A percentile compares a stretch with the other conserved stretches of the same genome.
These are phyloP conservation scores for Drosophila subpulchrella DNA, from an alignment of 1,140 invertebrate species.

Conservation along the genomic window DNA sequence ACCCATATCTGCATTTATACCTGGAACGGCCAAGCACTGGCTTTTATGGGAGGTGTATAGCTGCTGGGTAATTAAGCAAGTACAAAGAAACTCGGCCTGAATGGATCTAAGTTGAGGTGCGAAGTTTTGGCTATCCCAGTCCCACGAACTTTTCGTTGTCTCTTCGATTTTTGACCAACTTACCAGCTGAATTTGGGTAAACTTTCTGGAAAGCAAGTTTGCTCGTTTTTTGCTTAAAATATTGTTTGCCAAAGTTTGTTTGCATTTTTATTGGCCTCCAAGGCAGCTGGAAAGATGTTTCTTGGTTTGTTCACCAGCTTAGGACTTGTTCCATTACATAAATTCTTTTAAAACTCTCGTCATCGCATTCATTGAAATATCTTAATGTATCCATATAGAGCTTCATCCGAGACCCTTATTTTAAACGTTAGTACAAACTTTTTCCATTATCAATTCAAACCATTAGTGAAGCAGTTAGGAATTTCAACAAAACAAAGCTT, in stretches of 20 bases:
- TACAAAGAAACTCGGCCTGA: background rate
- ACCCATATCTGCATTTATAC: slow-evolving; percentile 18
- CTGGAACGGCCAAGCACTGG: background rate
- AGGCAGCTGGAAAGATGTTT: too few relatives aligned
- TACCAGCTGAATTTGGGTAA: background rate
- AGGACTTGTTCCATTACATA: background rate
- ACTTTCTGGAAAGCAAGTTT: background rate
- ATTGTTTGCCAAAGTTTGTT: background rate
- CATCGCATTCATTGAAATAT: background rate
- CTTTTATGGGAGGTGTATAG: background rate
- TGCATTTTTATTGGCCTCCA: background rate
- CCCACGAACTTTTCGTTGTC: background rate
- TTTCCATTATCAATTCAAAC: slow-evolving; percentile 21
- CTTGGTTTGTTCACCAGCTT: background rate
- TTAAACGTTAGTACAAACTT: background rate
- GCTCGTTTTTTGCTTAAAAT: background rate
- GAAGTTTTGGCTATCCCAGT: background rate
- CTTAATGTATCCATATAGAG: background rate
- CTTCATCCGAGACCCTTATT: background rate
- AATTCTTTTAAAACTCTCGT: too few relatives aligned
- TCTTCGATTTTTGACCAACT: background rate
- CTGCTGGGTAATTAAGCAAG: slow-evolving; percentile 17
- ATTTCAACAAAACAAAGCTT: slow-evolving; percentile 9
- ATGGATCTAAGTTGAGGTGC: background rate
- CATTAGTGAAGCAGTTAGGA: background rate